Base-by-base conservation (phyloP, 2,888 invertebrate species). In the Drosophila imparisetae region DNA sequence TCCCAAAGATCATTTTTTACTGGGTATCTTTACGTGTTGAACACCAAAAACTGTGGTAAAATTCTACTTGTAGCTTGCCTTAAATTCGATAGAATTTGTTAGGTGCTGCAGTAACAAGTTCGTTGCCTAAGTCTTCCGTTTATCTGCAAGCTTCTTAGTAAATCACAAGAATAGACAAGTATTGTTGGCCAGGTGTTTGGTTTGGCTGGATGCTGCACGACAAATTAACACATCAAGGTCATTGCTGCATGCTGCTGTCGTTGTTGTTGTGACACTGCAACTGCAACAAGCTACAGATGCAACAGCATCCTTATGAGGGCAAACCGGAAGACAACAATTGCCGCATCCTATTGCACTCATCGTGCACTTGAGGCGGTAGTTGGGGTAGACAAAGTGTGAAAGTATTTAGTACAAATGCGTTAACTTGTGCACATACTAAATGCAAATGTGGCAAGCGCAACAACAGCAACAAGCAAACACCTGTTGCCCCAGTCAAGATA, bases 161-260 rank as follows among this genome's bases (percentile, higher is more conserved):
- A 54, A 62, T 53, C 58, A 34, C 30, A 52, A 48, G 66, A 66
- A 54, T 57, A 55, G 55, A 62, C 62, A 61, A 27, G 58, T 57
- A 13, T 38, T 27, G 63, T 55, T 65, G 38, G 27, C 69, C 78
- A 71, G 77, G 80, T 80, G 78, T 79, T 80, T 73, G 58, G 21
- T 13, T 38, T n/a, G n/a, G 4, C 24, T 61, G 45, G 42, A 21
- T 66, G 61, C 61, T 48, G 78, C 65, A 69, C 70, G 68, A 70
- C 75, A 88, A 91, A 91, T 91, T 91, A 90, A 89, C 91, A 91
- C 91, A 83, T 89, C 91, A 91, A 91, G 91, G 91, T 91, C 91
- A 85, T 86, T 82, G 49, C 29, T 60, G 50, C 60, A 45, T 49
- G 32, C 21, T 66, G 80, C 21, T 29, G 50, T 18, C 18, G 11